phyloP scores from a whole-genome alignment of 2,797 vertebrate genomes.

The Odontamblyopus lacepedii region DNA sequence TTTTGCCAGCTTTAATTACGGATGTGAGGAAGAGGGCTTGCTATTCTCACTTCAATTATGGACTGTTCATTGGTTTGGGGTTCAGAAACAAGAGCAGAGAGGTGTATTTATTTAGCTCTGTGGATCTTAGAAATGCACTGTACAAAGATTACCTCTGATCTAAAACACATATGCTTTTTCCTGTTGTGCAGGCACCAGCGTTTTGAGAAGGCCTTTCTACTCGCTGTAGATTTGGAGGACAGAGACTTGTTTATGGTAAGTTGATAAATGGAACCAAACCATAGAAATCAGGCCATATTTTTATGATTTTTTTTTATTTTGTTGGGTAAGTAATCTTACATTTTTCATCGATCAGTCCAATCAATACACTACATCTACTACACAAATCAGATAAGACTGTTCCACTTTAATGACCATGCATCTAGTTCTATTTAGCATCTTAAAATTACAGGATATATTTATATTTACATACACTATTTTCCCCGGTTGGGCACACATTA shows the following conservation, averaged over 20 bases:
- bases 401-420: too few species aligned
- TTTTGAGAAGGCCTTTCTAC: slow-evolving; percentile 96
- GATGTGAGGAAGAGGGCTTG: slow-evolving; percentile 39
- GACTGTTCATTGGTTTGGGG: slow-evolving; percentile 34
- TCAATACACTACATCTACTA: too few species aligned
- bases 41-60: slow-evolving; percentile 52
- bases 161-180: not conserved
- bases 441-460: too few species aligned
- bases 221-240: slow-evolving; percentile 90
- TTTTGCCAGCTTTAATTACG: slow-evolving; percentile 53
- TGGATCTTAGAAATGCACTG: not conserved
- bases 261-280: slow-evolving; percentile 7
- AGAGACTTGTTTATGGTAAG: slow-evolving; percentile 90
- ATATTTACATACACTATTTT: too few species aligned
- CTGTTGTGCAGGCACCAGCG: slow-evolving; percentile 81
- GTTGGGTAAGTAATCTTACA: not conserved
- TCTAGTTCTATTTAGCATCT: too few species aligned
- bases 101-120: slow-evolving; percentile 12
- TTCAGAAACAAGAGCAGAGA: not conserved
- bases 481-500: not conserved
- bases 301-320: not conserved
- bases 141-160: slow-evolving; percentile 10
- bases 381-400: too few species aligned
- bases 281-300: not conserved
- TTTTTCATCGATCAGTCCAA: not conserved